Evolutionary conservation across 2,113 vertebrate genomes (phyloP).

Genomic region (Chaetodon auriga): DNA sequence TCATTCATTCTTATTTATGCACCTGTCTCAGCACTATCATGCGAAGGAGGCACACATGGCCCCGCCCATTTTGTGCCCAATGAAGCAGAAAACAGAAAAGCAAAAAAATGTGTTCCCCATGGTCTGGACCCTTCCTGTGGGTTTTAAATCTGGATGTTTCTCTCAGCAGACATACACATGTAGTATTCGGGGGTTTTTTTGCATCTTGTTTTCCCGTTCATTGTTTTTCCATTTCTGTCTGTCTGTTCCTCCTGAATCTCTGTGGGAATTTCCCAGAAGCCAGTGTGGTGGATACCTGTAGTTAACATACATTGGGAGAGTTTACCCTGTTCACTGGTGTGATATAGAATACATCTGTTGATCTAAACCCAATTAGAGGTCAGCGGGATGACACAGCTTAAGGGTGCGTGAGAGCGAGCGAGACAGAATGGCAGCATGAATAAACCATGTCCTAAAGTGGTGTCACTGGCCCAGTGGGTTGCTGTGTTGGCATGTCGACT

Average conservation of each 20-base stretch:
- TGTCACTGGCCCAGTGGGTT: constrained; percentile 68
- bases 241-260: background rate
- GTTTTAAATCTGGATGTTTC: constrained; percentile 22
- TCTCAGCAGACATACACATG: constrained; percentile 15
- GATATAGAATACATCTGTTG: constrained; percentile 41
- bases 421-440: constrained; percentile 62
- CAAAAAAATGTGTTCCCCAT: constrained; percentile 33
- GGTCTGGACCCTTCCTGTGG: constrained; percentile 26
- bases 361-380: constrained; percentile 56
- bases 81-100: constrained; percentile 57
- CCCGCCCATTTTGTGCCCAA: constrained; percentile 44
- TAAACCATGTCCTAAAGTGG: constrained; percentile 79
- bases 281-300: background rate
- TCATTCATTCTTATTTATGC: constrained; percentile 73
- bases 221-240: background rate
- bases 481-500: constrained; percentile 73
- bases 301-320: background rate
- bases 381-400: constrained; percentile 43
- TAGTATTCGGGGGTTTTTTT: background rate
- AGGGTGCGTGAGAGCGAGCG: constrained; percentile 49
- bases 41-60: constrained; percentile 45
- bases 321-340: constrained; percentile 1
- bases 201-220: constrained; percentile 3
- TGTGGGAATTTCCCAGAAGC: background rate
- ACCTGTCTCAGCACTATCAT: constrained; percentile 47